Conservation (phyloP, 2,888 invertebrate genomes). For the Cantharis rustica region DNA sequence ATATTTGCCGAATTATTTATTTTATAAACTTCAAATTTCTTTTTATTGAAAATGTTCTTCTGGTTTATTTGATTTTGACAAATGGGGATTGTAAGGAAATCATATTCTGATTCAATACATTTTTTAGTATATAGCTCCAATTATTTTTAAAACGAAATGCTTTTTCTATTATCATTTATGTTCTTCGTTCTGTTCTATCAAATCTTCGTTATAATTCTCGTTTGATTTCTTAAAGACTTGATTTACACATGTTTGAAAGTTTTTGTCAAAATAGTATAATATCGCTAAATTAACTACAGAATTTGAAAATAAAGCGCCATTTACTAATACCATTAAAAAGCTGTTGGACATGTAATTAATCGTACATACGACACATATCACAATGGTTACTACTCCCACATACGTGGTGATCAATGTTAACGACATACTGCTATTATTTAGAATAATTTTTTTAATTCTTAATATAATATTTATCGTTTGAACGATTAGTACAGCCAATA, state of each 20-base stretch:
- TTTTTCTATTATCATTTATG: not conserved
- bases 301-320: conserved; percentile 6
- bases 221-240: not conserved
- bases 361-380: not conserved
- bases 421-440: not conserved
- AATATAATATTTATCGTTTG: conserved; percentile 2
- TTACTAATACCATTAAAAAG: not conserved
- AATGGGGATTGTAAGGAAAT: too few species aligned
- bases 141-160: not conserved
- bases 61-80: too few species aligned
- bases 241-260: conserved; percentile 6
- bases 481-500: not conserved
- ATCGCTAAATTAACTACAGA: conserved; percentile 8
- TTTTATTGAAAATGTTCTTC: too few species aligned
- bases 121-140: not conserved
- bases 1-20: too few species aligned
- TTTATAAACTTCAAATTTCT: too few species aligned
- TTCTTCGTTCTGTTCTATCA: not conserved
- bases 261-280: not conserved
- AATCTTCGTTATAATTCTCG: not conserved
- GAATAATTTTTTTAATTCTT: not conserved
- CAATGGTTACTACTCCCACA: not conserved
- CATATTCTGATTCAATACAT: not conserved
- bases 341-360: not conserved
- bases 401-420: conserved; percentile 1